Evolutionary conservation across 2,888 invertebrate species (phyloP), one percentile per base, ranked within the genome.

Genomic region (Alloplasta piceator): DNA sequence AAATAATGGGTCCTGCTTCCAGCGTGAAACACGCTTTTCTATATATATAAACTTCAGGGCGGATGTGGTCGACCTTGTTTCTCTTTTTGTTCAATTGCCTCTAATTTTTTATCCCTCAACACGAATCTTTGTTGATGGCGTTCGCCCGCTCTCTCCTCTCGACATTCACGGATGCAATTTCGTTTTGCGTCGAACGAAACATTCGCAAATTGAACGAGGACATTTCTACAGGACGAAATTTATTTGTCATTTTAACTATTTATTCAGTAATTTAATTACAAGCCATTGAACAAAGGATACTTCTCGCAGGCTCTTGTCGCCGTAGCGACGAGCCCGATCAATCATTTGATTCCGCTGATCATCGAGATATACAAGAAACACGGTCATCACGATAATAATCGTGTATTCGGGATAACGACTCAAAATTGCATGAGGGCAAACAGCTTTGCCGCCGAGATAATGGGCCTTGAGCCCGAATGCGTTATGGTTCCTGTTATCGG

Each of bases 401-500:
- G 88, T 6, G 79, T 91, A 6, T 96, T 98, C 89, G 98, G 98
- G 6, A 94, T 97, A 4, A 96, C 96, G 63, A 94, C 95, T 6
- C 91, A 96, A 43, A 96, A 97, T 90, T 93, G 95, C 39, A 94
- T 97, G 36, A 93, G 97, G 86, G 95, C 97, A 0, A 96, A 96
- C 89, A 94, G 95, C n/a, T 94, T 97, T 87, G 95, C 95, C 50
- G 95, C 97, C 1, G 93, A 95, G 82, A 93, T 94, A 12, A 91
- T 95, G 90, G 94, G 94, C 0, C 85, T 96, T 52, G 94, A 95
- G 84, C 95, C 96, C 0, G 93, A 94, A 82, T 93, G 94, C 82
- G 95, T 96, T 9, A 92, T 93, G 83, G 95, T 97, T 6, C 97
- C 97, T 0, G 95, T 97, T 0, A 93, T 95, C 67, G 97, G 97